Conservation (phyloP, 2,797 vertebrate species). For the Tachyglossus aculeatus region DNA sequence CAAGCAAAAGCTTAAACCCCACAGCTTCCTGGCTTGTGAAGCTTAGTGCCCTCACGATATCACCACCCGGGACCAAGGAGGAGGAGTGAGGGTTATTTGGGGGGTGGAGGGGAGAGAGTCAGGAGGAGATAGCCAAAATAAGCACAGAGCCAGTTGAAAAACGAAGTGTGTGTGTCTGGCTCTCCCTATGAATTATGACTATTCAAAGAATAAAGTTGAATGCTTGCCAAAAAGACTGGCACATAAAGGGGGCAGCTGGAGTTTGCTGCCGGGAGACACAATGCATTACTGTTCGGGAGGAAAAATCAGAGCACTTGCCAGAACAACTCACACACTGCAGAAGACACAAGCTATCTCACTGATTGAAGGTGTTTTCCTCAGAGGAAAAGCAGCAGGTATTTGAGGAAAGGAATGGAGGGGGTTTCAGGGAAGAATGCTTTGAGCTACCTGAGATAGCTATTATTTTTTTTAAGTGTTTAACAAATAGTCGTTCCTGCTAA, state of each 20-base stretch:
- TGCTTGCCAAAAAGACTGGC: conserved; percentile 67
- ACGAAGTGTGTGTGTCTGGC: conserved; percentile 59
- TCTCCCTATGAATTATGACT: conserved; percentile 75
- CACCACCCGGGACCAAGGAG: conserved; percentile 29
- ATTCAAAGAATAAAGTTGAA: conserved; percentile 65
- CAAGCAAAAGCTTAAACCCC: conserved; percentile 56
- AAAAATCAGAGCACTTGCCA: conserved; percentile 56
- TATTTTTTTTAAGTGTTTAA: background rate
- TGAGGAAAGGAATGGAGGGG: conserved; percentile 56
- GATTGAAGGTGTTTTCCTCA: conserved; percentile 66
- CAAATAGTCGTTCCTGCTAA: background rate
- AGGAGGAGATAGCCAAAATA: conserved; percentile 56
- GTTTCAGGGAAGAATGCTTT: conserved; percentile 20
- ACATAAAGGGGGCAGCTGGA: conserved; percentile 75
- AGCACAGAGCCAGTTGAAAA: conserved; percentile 47
- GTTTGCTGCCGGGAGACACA: conserved; percentile 69
- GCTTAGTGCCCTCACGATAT: conserved; percentile 46
- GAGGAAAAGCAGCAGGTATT: conserved; percentile 54
- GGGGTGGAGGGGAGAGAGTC: conserved; percentile 34
- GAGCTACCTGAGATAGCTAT: conserved; percentile 12
- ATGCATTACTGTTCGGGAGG: conserved; percentile 65
- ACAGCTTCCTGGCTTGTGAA: conserved; percentile 53
- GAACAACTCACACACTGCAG: conserved; percentile 40
- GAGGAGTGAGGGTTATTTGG: background rate
- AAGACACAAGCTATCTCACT: conserved; percentile 56